Evolutionary conservation across 2,113 vertebrate species (phyloP), one percentile per base, ranked within the genome.

Genomic region (Poicephalus meyeri): DNA sequence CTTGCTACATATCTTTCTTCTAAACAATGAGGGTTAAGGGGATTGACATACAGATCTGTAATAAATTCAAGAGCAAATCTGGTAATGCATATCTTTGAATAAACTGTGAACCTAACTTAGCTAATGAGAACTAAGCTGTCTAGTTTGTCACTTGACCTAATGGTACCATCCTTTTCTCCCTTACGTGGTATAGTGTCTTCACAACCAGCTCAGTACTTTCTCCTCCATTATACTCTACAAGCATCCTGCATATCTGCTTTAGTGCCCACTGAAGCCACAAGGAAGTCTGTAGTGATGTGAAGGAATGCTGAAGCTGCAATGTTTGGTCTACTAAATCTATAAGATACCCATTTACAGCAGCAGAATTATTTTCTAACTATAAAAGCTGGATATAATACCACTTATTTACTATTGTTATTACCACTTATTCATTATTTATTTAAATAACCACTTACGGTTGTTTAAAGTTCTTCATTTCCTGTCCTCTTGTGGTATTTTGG

Each of bases 221-320:
- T 78, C 16, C n/a, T 39, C 26, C 23, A 8, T 10, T 0, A 0
- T 10, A 7, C 28, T 50, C 42, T 19, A 2, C 50, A 66, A 56
- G 35, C 8, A 49, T 11, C 68, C 39, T 9, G 2, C 1, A 0
- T 6, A 2, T 46, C 16, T 66, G 21, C 49, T 33, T 7, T 28
- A 49, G 31, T 26, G 37, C n/a, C 68, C 0, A 1, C 10, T 63
- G 46, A 79, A 81, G 29, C 47, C 69, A 21, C 28, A 52, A 35
- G 26, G 13, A 71, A 52, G 21, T 42, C 16, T 60, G 25, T 15
- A 25, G 37, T 2, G 11, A 39, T 8, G 23, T 0, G 4, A n/a
- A 52, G 29, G 42, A 44, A 24, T 8, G 31, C 55, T 39, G 42
- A 79, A 63, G 10, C 26, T 47, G 23, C 35, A 12, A 1, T 10